Conservation (phyloP, 2,888 invertebrate species). For the Drosophila longiperda region DNA sequence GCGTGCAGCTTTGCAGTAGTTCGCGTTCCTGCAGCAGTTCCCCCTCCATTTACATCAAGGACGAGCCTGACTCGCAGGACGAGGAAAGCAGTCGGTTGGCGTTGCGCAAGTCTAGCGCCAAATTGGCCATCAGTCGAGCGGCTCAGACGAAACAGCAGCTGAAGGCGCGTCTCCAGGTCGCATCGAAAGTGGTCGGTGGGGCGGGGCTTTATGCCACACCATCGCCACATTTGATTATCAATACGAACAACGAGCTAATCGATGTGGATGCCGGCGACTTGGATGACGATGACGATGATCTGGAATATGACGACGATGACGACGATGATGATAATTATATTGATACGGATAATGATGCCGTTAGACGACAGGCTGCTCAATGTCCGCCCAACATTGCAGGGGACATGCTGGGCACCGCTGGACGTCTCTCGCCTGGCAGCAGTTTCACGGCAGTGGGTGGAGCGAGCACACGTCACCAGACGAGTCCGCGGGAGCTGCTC, state of each 20-base stretch:
- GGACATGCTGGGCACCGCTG: conserved; percentile 45
- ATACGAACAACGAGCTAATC: conserved; percentile 72
- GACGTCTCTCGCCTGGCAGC: conserved; percentile 57
- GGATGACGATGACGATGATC: conserved; percentile 68
- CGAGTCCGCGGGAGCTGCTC: conserved; percentile 78
- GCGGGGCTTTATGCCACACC: conserved; percentile 57
- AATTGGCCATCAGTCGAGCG: conserved; percentile 64
- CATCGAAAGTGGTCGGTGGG: conserved; percentile 19
- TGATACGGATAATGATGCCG: conserved; percentile 46
- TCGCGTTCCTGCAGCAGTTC: conserved; percentile 81
- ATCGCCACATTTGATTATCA: conserved; percentile 63
- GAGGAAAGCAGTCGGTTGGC: conserved; percentile 24
- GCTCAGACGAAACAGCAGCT: conserved; percentile 70
- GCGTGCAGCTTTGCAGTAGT: conserved; percentile 52
- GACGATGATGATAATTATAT: conserved; percentile 56
- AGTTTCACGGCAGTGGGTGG: conserved; percentile 56
- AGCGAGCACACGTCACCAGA: conserved; percentile 48
- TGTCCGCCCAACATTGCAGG: conserved; percentile 41
- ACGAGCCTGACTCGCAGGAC: conserved; percentile 76
- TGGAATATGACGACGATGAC: conserved; percentile 72
- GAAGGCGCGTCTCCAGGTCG: conserved; percentile 54
- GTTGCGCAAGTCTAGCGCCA: conserved; percentile 23
- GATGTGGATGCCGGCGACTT: conserved; percentile 73
- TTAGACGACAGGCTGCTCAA: neutral
- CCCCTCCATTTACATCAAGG: conserved; percentile 83